Evolutionary conservation across 2,888 invertebrate species (phyloP).

Genomic region (Xylota segnis): DNA sequence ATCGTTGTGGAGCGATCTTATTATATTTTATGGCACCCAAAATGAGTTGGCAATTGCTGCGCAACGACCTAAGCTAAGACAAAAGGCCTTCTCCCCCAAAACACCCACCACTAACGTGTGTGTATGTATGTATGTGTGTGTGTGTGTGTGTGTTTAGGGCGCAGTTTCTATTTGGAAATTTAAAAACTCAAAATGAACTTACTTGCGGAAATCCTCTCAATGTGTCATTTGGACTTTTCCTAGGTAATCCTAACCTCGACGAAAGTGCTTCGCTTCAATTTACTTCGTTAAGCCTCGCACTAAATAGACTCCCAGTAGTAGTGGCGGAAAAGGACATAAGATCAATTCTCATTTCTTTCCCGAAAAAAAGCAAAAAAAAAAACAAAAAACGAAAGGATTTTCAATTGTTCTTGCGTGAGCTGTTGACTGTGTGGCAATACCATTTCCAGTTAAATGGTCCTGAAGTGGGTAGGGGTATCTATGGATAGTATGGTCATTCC

Average conservation of each 20-base stretch:
- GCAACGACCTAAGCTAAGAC: conserved; percentile 52
- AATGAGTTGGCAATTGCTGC: conserved; percentile 66
- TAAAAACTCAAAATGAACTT: conserved; percentile 72
- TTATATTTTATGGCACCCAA: conserved; percentile 67
- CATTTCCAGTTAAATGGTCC: conserved; percentile 67
- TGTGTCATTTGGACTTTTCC: conserved; percentile 67
- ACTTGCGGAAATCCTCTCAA: conserved; percentile 65
- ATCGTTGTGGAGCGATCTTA: conserved; percentile 62
- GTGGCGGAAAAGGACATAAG: conserved; percentile 49
- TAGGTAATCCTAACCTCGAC: conserved; percentile 68
- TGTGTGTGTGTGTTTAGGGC: background rate
- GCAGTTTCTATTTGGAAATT: conserved; percentile 34
- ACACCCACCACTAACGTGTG: conserved; percentile 1
- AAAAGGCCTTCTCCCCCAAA: conserved; percentile 21
- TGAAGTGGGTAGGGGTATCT: conserved; percentile 47
- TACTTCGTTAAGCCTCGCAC: conserved; percentile 70
- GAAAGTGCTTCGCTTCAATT: conserved; percentile 72
- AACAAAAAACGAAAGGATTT: conserved; percentile 47
- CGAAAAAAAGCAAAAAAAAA: conserved; percentile 10
- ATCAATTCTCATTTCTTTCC: conserved; percentile 65
- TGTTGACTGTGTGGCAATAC: conserved; percentile 62
- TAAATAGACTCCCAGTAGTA: conserved; percentile 54
- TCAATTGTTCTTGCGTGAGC: conserved; percentile 70
- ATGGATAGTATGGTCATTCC: conserved; percentile 47
- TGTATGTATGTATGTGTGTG: too few species aligned